Percentiles rank a stretch among this genome's conserved stretches.
These are phyloP conservation scores for Struthidea cinerea DNA, from an alignment of 2,113 vertebrate genomes.

Conservation along the genomic window DNA sequence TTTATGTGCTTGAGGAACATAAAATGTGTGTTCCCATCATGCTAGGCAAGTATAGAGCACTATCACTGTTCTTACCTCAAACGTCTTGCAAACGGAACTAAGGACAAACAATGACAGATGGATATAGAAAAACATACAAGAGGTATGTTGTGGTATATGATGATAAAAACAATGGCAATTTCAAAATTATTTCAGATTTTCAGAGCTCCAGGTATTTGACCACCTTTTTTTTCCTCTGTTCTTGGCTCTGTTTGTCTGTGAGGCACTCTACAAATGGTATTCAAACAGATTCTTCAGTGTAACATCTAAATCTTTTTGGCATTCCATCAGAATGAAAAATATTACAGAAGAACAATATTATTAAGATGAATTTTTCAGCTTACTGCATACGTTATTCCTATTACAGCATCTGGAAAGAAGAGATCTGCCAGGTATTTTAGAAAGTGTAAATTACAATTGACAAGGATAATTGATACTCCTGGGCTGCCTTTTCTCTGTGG, in stretches of 20 bases:
- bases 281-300: not conserved
- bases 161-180: not conserved
- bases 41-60: not conserved
- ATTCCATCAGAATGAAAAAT: not conserved
- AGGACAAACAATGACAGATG: not conserved
- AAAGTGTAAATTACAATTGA: constrained; percentile 44
- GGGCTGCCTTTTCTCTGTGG: not conserved
- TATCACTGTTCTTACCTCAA: not conserved
- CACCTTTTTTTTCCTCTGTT: not conserved
- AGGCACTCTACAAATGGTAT: not conserved
- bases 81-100: not conserved
- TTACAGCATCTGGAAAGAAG: not conserved
- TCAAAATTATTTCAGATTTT: not conserved
- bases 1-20: not conserved
- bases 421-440: constrained; percentile 6
- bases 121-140: not conserved
- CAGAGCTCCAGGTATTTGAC: not conserved
- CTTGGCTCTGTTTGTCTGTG: not conserved
- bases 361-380: not conserved
- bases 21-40: not conserved
- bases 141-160: not conserved
- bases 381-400: not conserved
- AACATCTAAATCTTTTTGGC: not conserved
- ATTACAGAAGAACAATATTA: not conserved
- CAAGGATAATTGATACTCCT: constrained; percentile 30